Evolutionary conservation across 2,797 vertebrate genomes (phyloP).

Genomic region (Chromis chromis): DNA sequence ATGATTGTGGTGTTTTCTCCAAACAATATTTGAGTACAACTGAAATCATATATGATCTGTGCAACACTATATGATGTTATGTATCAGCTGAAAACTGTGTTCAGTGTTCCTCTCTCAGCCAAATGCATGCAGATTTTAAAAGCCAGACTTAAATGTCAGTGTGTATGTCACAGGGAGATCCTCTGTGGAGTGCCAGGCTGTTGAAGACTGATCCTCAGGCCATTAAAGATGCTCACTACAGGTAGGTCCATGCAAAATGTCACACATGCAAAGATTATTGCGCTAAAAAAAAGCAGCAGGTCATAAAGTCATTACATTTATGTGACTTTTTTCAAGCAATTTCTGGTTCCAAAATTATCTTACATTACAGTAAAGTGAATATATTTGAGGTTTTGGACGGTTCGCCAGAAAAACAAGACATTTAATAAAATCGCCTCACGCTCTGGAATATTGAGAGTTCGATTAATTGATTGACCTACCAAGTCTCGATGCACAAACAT

Average conservation of each 20-base stretch:
- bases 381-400: background rate
- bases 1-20: no score
- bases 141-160: background rate
- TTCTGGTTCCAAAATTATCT: background rate
- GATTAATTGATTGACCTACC: background rate
- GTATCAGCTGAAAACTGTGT: background rate
- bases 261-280: background rate
- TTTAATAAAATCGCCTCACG: background rate
- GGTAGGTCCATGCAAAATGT: constrained; percentile 60
- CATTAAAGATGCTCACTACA: constrained; percentile 83
- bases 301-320: background rate
- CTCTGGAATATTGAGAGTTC: background rate
- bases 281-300: background rate
- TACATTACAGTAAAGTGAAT: background rate
- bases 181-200: constrained; percentile 87
- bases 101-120: background rate
- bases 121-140: background rate
- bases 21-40: background rate
- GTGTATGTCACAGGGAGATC: constrained; percentile 81
- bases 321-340: background rate
- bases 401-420: background rate
- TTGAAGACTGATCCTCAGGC: constrained; percentile 84
- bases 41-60: background rate
- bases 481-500: background rate
- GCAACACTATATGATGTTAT: background rate